Conservation (phyloP, 2,113 vertebrate genomes). For the Brienomyrus brachyistius region DNA sequence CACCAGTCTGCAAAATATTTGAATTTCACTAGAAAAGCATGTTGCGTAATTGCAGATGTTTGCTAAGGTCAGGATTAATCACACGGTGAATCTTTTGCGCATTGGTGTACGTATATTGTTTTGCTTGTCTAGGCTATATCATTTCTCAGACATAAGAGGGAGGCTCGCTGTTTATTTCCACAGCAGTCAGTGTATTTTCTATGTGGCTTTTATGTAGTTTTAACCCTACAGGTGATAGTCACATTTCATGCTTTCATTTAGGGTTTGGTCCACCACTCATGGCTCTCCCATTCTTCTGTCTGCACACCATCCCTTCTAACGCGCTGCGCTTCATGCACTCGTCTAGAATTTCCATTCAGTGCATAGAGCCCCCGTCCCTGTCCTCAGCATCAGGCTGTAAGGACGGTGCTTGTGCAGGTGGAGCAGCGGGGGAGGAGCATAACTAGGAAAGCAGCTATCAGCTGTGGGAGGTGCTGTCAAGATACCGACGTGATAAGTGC, state of each 20-base stretch:
- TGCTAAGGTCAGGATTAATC: not conserved
- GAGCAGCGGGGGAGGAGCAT: not conserved
- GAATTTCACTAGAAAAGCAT: not conserved
- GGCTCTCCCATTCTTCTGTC: not conserved
- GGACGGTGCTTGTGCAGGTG: not conserved
- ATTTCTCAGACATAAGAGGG: not conserved
- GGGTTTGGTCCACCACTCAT: not conserved
- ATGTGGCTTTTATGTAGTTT: not conserved
- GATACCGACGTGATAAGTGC: not conserved
- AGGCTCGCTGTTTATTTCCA: not conserved
- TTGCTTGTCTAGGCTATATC: not conserved
- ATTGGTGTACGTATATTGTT: not conserved
- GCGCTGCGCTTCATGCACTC: not conserved
- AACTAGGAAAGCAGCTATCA: not conserved
- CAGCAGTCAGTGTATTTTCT: not conserved
- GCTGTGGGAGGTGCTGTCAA: not conserved
- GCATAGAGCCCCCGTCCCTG: not conserved
- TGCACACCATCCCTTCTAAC: not conserved
- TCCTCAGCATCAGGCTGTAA: not conserved
- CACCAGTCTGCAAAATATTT: not conserved
- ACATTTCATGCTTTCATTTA: not conserved
- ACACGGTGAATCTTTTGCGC: not conserved
- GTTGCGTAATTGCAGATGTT: not conserved
- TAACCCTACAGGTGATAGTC: not conserved
- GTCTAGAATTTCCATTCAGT: not conserved